phyloP scores from a whole-genome alignment of 1,140 invertebrate species.

The Brachionus koreanus region DNA sequence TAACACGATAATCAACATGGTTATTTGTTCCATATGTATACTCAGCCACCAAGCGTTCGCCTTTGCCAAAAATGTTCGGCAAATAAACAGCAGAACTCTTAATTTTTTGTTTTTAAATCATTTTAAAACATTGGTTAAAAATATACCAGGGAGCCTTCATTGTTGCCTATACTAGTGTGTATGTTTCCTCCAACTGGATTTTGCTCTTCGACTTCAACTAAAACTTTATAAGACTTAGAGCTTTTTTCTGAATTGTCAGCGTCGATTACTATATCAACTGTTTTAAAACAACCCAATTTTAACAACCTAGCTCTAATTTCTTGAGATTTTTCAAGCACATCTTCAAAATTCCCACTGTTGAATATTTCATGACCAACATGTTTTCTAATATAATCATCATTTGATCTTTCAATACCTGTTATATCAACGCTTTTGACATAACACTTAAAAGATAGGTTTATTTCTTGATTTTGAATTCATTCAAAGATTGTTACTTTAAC shows the following conservation, averaged over 20 bases:
- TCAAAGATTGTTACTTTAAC: not conserved
- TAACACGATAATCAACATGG: constrained; percentile 69
- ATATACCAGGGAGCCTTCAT: constrained; percentile 70
- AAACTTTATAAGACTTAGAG: constrained; percentile 75
- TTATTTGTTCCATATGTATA: constrained; percentile 72
- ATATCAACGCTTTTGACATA: constrained; percentile 73
- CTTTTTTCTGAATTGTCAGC: constrained; percentile 55
- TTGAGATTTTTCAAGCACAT: constrained; percentile 52
- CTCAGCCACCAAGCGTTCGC: constrained; percentile 71
- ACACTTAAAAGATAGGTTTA: constrained; percentile 53
- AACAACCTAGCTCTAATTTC: constrained; percentile 68
- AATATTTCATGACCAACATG: constrained; percentile 60
- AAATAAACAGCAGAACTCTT: constrained; percentile 62
- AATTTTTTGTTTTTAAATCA: not conserved
- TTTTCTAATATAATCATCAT: constrained; percentile 73
- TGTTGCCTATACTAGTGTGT: constrained; percentile 75
- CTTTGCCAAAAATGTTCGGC: constrained; percentile 78
- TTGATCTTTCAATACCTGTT: constrained; percentile 74
- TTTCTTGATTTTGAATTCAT: not conserved
- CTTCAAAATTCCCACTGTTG: constrained; percentile 45
- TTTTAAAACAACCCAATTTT: constrained; percentile 74
- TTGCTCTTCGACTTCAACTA: constrained; percentile 73
- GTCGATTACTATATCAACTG: constrained; percentile 74
- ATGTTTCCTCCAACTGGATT: constrained; percentile 72
- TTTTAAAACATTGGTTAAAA: not conserved